These are phyloP conservation scores for Zoanthus sansibaricus DNA, from an alignment of 92 coral and sea anemone genomes.

Conservation along the genomic window DNA sequence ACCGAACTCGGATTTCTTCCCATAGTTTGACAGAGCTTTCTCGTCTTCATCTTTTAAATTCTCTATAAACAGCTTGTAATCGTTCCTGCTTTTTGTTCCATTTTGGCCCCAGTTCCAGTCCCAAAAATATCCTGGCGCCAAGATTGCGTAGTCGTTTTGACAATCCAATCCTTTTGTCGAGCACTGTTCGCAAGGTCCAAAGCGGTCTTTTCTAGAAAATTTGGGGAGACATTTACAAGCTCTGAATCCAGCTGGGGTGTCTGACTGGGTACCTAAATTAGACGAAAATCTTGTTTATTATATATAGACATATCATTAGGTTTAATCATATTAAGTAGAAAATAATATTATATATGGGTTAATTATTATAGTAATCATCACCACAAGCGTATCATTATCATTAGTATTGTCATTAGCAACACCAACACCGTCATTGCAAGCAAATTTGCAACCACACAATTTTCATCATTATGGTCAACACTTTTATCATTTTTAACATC, in stretches of 20 bases:
- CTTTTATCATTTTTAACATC: not conserved
- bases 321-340: not conserved
- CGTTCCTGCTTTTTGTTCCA: slow-evolving; percentile 10
- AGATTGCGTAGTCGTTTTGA: slow-evolving; percentile 37
- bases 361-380: not conserved
- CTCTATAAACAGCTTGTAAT: slow-evolving; percentile 20
- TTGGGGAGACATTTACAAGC: slow-evolving; percentile 31
- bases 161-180: slow-evolving; percentile 44
- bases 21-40: not conserved
- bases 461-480: not conserved
- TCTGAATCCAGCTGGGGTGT: slow-evolving; percentile 24
- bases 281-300: not conserved
- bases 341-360: not conserved
- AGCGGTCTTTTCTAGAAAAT: slow-evolving; percentile 40
- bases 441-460: not conserved
- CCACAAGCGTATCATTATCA: not conserved
- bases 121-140: slow-evolving; percentile 56
- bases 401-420: not conserved
- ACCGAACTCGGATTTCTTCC: slow-evolving; percentile 23
- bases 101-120: slow-evolving; percentile 40
- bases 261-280: slow-evolving; percentile 25
- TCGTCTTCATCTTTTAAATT: not conserved
- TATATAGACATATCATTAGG: not conserved
- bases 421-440: no score
- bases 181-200: slow-evolving; percentile 43